Conservation (phyloP, 2,888 invertebrate genomes). For the Operophtera brumata region DNA sequence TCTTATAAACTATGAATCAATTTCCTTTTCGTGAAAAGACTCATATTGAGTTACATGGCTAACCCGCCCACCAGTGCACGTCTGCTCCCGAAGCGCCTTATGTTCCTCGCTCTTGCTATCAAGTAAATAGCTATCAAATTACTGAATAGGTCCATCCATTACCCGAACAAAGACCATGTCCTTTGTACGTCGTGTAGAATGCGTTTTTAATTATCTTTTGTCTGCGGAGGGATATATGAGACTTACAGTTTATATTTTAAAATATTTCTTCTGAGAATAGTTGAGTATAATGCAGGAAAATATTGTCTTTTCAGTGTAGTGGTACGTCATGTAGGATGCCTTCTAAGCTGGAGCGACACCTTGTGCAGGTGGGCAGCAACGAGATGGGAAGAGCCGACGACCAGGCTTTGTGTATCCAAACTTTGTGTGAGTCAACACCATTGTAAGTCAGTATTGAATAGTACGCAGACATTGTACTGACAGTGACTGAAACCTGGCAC, state of each 20-base stretch:
- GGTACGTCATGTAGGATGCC: too few relatives aligned
- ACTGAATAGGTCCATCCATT: conserved; percentile 19
- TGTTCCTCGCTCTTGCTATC: conserved; percentile 4
- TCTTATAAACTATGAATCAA: too few relatives aligned
- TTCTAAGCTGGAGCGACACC: too few relatives aligned
- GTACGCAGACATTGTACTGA: too few relatives aligned
- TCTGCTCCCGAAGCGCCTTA: not conserved
- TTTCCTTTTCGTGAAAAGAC: too few relatives aligned
- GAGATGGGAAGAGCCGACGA: too few relatives aligned
- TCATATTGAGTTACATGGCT: too few relatives aligned
- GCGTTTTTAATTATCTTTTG: conserved; percentile 18
- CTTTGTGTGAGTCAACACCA: too few relatives aligned
- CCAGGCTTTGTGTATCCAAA: too few relatives aligned
- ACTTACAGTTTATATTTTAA: conserved; percentile 7
- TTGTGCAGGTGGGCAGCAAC: too few relatives aligned
- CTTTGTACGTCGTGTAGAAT: conserved; percentile 16
- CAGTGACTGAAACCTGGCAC: too few relatives aligned
- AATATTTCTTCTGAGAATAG: not conserved
- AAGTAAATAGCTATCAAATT: conserved; percentile 22
- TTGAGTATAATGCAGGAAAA: not conserved
- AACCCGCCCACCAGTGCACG: not conserved
- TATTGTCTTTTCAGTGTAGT: not conserved
- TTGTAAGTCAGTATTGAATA: too few relatives aligned
- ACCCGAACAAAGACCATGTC: conserved; percentile 3
- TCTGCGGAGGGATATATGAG: not conserved